Evolutionary conservation across 2,797 vertebrate genomes (phyloP).

Genomic region (Sebastiscus albofasciatus): DNA sequence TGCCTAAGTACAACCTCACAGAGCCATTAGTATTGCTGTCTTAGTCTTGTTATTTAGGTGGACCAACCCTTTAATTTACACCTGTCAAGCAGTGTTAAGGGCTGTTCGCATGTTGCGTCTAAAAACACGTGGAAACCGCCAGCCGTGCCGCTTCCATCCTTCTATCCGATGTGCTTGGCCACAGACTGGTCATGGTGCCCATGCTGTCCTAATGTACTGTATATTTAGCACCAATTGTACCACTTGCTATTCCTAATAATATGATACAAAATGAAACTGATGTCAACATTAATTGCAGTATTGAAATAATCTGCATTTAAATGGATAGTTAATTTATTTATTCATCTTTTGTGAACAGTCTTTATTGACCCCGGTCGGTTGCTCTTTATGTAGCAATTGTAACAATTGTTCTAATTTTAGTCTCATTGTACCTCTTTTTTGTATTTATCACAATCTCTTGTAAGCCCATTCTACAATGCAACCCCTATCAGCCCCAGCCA

Average conservation of each 20-base stretch:
- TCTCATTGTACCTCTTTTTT: conserved; percentile 9
- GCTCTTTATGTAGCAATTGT: conserved; percentile 8
- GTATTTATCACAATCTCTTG: conserved; percentile 21
- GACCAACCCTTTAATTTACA: background rate
- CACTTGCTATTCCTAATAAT: background rate
- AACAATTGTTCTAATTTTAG: conserved; percentile 48
- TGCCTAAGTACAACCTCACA: background rate
- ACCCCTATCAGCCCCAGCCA: conserved; percentile 33
- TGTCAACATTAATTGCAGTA: background rate
- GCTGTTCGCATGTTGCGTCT: too few relatives aligned
- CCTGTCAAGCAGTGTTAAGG: background rate
- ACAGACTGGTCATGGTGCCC: too few relatives aligned
- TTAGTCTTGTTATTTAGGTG: background rate
- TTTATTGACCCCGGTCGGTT: conserved; percentile 1
- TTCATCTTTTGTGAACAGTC: conserved; percentile 11
- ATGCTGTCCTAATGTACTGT: background rate
- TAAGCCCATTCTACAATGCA: conserved; percentile 32
- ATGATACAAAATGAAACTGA: background rate
- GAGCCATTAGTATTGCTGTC: background rate
- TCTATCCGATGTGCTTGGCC: too few relatives aligned
- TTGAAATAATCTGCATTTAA: conserved; percentile 22
- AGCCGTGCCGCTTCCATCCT: too few relatives aligned
- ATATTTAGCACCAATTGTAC: background rate
- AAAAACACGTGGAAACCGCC: too few relatives aligned
- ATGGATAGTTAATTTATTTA: background rate